Evolutionary conservation across 2,888 invertebrate genomes (phyloP).

Genomic region (Drosophila subsilvestris): DNA sequence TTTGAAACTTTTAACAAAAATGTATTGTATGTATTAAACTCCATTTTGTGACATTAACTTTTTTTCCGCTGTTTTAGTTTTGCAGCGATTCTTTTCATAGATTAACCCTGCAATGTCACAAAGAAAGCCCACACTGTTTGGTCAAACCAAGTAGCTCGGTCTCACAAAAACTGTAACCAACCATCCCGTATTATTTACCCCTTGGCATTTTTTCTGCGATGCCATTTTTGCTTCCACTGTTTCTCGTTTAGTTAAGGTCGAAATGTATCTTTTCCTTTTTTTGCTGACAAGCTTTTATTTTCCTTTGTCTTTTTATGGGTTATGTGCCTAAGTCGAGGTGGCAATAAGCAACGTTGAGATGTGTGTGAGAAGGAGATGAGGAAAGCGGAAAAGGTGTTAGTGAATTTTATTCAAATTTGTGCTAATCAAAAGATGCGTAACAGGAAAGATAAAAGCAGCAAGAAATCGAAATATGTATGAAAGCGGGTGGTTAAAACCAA

Average conservation of each 20-base stretch:
- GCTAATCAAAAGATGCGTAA: conserved; percentile 74
- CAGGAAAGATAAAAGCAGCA: conserved; percentile 42
- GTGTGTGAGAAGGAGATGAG: conserved; percentile 1
- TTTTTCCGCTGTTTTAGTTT: neutral
- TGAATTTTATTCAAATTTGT: conserved; percentile 79
- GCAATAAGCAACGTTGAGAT: neutral
- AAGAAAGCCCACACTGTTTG: neutral
- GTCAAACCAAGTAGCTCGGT: neutral
- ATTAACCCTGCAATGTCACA: neutral
- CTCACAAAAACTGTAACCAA: conserved; percentile 10
- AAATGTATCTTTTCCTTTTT: conserved; percentile 43
- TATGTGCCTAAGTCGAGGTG: conserved; percentile 10
- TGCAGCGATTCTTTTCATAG: conserved; percentile 3
- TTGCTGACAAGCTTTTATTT: conserved; percentile 62
- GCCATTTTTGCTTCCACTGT: conserved; percentile 38
- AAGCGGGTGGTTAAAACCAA: neutral
- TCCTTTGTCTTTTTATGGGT: conserved; percentile 57
- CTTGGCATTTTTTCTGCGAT: conserved; percentile 59
- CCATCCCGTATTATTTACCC: conserved; percentile 50
- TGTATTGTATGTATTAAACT: neutral
- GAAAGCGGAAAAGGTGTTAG: conserved; percentile 59
- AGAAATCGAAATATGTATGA: conserved; percentile 27
- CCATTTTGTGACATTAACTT: neutral
- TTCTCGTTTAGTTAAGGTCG: conserved; percentile 47
- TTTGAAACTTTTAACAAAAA: neutral